Evolutionary conservation across 2,888 invertebrate species (phyloP).

Genomic region (Neoaliturus tenellus): DNA sequence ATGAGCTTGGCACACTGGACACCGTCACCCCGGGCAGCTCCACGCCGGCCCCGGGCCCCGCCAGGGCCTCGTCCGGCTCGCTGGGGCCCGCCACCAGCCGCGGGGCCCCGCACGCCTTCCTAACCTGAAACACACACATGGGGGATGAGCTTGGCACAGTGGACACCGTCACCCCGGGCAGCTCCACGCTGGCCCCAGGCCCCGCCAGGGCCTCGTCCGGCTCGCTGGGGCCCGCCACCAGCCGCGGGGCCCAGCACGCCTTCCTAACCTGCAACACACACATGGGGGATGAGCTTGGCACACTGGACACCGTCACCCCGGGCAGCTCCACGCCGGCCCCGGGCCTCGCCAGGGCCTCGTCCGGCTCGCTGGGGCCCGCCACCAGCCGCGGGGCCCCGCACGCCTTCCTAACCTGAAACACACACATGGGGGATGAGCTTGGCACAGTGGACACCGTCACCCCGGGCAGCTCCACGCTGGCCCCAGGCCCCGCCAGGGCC

Average conservation of each 20-base stretch:
- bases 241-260: constrained; percentile 68
- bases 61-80: constrained; percentile 56
- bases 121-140: constrained; percentile 78
- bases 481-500: constrained; percentile 19
- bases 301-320: no score
- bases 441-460: constrained; percentile 55
- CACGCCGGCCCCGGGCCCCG: constrained; percentile 49
- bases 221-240: constrained; percentile 57
- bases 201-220: constrained; percentile 74
- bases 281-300: no score
- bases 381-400: constrained; percentile 40
- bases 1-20: constrained; percentile 49
- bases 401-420: no score
- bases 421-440: not conserved
- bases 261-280: constrained; percentile 71
- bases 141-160: constrained; percentile 80
- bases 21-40: constrained; percentile 54
- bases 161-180: constrained; percentile 84
- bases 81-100: constrained; percentile 65
- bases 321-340: no score
- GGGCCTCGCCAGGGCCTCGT: no score
- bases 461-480: constrained; percentile 46
- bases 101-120: constrained; percentile 70
- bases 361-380: not conserved
- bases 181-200: constrained; percentile 91